Base-by-base conservation (phyloP, 2,888 invertebrate genomes). In the Cetonia aurata region DNA sequence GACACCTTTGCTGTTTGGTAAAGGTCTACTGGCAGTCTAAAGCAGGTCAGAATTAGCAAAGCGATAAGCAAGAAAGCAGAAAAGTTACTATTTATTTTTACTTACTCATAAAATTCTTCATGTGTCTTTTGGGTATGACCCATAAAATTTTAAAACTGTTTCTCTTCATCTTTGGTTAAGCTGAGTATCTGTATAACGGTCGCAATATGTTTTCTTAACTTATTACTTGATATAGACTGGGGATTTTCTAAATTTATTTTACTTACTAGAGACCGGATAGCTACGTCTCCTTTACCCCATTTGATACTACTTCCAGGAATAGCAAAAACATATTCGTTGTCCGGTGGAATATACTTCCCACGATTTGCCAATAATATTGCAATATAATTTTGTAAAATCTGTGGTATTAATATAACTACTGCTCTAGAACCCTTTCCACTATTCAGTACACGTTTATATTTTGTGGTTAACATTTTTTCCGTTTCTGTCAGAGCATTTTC, bases 241-340 rank as follows among this genome's bases (percentile, higher is more conserved):
- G 75, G 73, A 60, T 75, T 60, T 73, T 78, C 65, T 56, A 78
- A 67, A 6, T 71, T 69, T 15, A 78, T 72, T 72, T 75, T 75
- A 71, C 72, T 75, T 3, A 73, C 50, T 10, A 79, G 68, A 13
- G 50, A 71, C 69, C 75, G 65, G 46, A 79, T 75, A 9, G 79
- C 77, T 6, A 79, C 74, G 69, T 78, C 77, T 9, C 76, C 77
- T 73, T 77, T 71, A 55, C 75, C 78, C 78, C 77, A 79, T 73
- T 76, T 73, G 12, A 78, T 72, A 25, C 55, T 75, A 56, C 78
- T 78, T 9, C 68, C 70, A 12, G 77, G 77, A 8, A 71, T 69
- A 1, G 78, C 77, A 75, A 80, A 79, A 41, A 79, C 69, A 57
- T 78, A 79, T n/a, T 77, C 74, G 69, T 79, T 79, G n/a, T 77